Base-by-base conservation (phyloP, 2,888 invertebrate species). In the Rutpela maculata region DNA sequence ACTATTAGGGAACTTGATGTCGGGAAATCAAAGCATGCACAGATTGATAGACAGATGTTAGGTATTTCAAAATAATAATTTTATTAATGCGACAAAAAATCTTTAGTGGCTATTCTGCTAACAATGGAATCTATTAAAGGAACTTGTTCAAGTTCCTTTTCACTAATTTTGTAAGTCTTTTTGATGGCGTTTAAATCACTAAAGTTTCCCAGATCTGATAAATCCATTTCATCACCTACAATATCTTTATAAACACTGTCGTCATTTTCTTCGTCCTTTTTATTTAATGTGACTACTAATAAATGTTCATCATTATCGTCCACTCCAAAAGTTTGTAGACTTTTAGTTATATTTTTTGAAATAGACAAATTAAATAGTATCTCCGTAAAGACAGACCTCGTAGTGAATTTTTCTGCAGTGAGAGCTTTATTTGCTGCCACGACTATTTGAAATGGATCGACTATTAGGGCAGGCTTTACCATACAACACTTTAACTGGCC, bases 361-460 rank as follows among this genome's bases (percentile, higher is more conserved):
- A 92, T 88, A 0, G 95, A 95, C 76, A 95, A 89, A 87, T 93
- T 94, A 86, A 91, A 95, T 18, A 95, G 85, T 66, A 95, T 91
- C 89, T 95, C 95, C 0, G 94, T 92, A 85, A 90, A 93, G 0
- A 95, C 84, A 10, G 91, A 92, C 84, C 91, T 92, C 0, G 95
- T 95, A 0, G 92, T 92, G 86, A 93, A 89, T 82, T 91, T 91
- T 67, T 91, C 90, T 1, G 91, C 89, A 0, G 92, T 83, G 0
- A 91, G 90, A 2, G 95, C 94, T 86, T 92, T 93, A 85, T 95
- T 95, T 0, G 94, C 93, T 0, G 95, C 95, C 9, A 94, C 91
- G 0, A 91, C 91, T 11, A 95, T 88, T 89, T 93, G 93, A 82
- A 93, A 92, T 3, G 93, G 91, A 85, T 94, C 92, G 57, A 92